These are phyloP conservation scores for Coccyzus lansbergi DNA, from an alignment of 2,797 vertebrate genomes.

Conservation along the genomic window DNA sequence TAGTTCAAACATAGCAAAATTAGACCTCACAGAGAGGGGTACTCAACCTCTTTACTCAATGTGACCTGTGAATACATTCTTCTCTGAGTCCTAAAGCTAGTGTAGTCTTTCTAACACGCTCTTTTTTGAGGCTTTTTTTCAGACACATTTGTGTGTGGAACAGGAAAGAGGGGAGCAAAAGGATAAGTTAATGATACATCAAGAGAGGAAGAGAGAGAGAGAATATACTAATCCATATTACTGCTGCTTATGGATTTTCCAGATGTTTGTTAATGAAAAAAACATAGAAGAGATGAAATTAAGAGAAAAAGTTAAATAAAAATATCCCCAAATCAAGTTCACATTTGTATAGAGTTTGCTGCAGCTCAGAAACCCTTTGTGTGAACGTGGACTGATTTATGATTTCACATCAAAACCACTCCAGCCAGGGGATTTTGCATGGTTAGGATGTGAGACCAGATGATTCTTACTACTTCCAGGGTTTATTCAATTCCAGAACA, in stretches of 20 bases:
- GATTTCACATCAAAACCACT: conserved; percentile 49
- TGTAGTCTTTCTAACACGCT: background rate
- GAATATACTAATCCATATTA: background rate
- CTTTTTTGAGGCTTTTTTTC: background rate
- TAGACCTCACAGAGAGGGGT: conserved; percentile 3
- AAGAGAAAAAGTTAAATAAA: conserved; percentile 32
- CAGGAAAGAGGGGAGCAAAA: background rate
- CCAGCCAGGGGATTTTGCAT: conserved; percentile 47
- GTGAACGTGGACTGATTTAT: conserved; percentile 53
- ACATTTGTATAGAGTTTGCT: conserved; percentile 10
- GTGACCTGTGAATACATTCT: background rate
- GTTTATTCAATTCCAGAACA: conserved; percentile 56
- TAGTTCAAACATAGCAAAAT: background rate
- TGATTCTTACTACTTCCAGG: conserved; percentile 54
- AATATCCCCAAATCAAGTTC: conserved; percentile 22
- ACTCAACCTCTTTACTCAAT: background rate
- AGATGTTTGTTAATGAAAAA: conserved; percentile 25
- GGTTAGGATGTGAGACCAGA: conserved; percentile 56
- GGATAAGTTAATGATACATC: conserved; percentile 1
- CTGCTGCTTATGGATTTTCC: background rate
- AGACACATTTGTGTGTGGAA: background rate
- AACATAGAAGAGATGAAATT: conserved; percentile 9
- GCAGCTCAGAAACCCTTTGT: conserved; percentile 35
- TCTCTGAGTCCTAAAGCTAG: conserved; percentile 18
- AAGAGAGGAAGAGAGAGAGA: background rate